Base-by-base conservation (phyloP, 2,888 invertebrate genomes). In the Dryocosmus kuriphilus region DNA sequence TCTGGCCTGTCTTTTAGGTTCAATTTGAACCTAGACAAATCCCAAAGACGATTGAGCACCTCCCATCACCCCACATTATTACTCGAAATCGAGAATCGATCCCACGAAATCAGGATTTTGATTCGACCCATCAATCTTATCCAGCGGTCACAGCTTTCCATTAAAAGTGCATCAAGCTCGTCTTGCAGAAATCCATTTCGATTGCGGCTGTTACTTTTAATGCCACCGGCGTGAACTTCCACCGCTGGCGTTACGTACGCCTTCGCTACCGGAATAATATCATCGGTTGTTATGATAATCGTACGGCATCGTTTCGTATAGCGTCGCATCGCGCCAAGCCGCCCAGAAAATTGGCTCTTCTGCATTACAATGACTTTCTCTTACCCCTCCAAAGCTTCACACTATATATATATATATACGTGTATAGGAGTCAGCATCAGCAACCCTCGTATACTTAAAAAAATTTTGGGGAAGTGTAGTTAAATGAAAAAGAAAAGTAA, bases 311-410 rank as follows among this genome's bases (percentile, higher is more conserved):
- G 89, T 88, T 85, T 88, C 89, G 88, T 87, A 87, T 88, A 87
- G 88, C 87, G 86, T 87, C 89, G 89, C 88, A 89, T 89, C 90
- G 88, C 88, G 88, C 88, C 90, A 90, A 91, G 91, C 91, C 90
- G 90, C 90, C 90, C 91, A 91, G 91, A 91, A 91, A 91, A 91
- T 91, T 91, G 91, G 90, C 91, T 91, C 91, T 89, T 91, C 91
- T 91, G 91, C 91, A 92, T 91, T 89, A 91, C 91, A 91, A 91
- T 91, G 91, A 91, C 90, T 89, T 88, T 84, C 83, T 79, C 82
- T 82, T 19, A 38, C 79, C 84, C 79, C 83, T 78, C 81, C 80
- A 77, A 71, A 24, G 76, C 73, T 81, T 82, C 76, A 51, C 67
- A 71, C 67, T 71, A 38, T 81, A 79, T n/a, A n/a, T n/a, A 75